Percentiles rank a stretch among this genome's conserved stretches.
Conservation (phyloP, 2,888 invertebrate genomes). For the Asteroscopus sphinx region DNA sequence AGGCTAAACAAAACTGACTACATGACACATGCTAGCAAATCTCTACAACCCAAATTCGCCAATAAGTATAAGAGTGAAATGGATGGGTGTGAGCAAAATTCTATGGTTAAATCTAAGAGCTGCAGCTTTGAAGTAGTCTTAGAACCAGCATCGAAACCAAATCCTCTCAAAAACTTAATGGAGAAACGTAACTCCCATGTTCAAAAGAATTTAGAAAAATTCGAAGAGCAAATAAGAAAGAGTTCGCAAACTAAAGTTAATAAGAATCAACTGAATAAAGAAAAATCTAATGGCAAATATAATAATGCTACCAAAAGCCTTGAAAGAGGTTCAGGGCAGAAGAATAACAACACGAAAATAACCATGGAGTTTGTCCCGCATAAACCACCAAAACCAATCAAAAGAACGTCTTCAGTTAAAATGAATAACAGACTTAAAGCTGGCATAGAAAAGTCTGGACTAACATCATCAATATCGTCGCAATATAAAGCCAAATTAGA, state of each 20-base stretch:
- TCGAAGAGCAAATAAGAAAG: slow-evolving; percentile 88
- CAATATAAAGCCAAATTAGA: slow-evolving; percentile 88
- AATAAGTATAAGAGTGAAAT: slow-evolving; percentile 84
- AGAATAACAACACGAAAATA: slow-evolving; percentile 83
- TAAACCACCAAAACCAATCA: slow-evolving; percentile 93
- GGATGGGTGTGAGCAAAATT: slow-evolving; percentile 82
- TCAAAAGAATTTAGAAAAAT: slow-evolving; percentile 90
- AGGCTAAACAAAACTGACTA: slow-evolving; percentile 89
- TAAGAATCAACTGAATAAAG: slow-evolving; percentile 84
- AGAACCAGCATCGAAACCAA: slow-evolving; percentile 86
- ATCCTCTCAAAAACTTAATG: slow-evolving; percentile 83
- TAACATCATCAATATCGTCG: slow-evolving; percentile 85
- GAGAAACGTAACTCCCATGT: slow-evolving; percentile 87
- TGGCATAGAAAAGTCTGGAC: slow-evolving; percentile 78
- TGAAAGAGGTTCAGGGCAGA: slow-evolving; percentile 83
- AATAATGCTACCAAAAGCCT: slow-evolving; percentile 84
- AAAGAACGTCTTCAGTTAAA: slow-evolving; percentile 91
- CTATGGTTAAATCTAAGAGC: slow-evolving; percentile 86
- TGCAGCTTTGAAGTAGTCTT: slow-evolving; percentile 88
- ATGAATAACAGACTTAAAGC: slow-evolving; percentile 87
- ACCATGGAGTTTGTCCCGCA: slow-evolving; percentile 91
- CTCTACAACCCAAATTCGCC: slow-evolving; percentile 81
- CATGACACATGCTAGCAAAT: slow-evolving; percentile 85
- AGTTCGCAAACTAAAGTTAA: slow-evolving; percentile 78
- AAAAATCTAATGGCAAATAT: slow-evolving; percentile 83